Evolutionary conservation across 2,888 invertebrate genomes (phyloP).

Genomic region (Molorchus minor): DNA sequence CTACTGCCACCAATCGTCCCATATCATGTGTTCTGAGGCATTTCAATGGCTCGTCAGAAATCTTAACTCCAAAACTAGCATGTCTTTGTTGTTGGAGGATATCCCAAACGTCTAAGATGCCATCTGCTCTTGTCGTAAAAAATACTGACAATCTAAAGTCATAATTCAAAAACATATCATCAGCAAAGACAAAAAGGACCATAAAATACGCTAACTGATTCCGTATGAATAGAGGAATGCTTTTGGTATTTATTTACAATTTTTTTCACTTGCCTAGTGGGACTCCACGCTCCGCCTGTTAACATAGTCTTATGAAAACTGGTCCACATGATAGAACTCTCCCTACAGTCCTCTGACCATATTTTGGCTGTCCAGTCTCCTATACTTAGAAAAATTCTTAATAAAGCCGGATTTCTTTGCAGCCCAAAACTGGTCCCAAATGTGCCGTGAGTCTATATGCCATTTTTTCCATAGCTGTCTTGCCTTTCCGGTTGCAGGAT

Average conservation of each 20-base stretch:
- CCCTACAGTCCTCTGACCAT: slow-evolving; percentile 96
- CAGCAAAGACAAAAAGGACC: not conserved
- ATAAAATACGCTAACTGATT: no score
- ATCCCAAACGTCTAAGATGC: slow-evolving; percentile 91
- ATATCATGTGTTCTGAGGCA: slow-evolving; percentile 75
- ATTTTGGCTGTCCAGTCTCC: slow-evolving; percentile 95
- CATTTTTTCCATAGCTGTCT: slow-evolving; percentile 81
- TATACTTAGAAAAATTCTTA: slow-evolving; percentile 92
- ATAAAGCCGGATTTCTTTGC: slow-evolving; percentile 91
- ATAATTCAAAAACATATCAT: not conserved
- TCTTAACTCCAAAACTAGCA: slow-evolving; percentile 79
- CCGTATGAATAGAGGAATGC: no score
- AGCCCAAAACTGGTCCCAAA: slow-evolving; percentile 87
- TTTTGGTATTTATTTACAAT: no score
- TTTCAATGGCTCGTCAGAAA: slow-evolving; percentile 74
- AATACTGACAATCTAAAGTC: slow-evolving; percentile 80
- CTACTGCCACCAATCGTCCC: slow-evolving; percentile 78
- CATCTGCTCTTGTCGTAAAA: slow-evolving; percentile 87
- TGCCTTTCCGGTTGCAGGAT: slow-evolving; percentile 75
- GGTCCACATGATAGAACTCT: slow-evolving; percentile 94
- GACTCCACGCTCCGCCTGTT: slow-evolving; percentile 89
- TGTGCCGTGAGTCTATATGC: slow-evolving; percentile 76
- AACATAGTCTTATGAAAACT: slow-evolving; percentile 75
- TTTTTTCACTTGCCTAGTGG: no score
- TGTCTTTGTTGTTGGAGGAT: slow-evolving; percentile 84